Percentiles rank a stretch among this genome's conserved stretches.
phyloP scores from a whole-genome alignment of 2,797 vertebrate genomes.

The Eurystomus glaucurus region DNA sequence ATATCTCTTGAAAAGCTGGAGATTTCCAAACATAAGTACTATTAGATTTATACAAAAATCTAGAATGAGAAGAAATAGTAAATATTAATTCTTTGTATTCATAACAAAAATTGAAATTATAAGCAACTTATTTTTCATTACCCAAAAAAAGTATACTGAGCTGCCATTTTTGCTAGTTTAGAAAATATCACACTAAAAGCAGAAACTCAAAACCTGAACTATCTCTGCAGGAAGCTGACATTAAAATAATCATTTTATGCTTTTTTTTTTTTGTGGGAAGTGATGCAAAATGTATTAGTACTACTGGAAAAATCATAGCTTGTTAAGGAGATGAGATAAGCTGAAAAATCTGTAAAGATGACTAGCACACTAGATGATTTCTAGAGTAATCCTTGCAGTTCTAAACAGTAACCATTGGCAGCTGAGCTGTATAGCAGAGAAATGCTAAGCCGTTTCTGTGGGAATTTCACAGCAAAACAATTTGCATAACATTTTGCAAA shows the following conservation, averaged over 20 bases:
- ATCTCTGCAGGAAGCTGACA: background rate
- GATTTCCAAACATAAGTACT: background rate
- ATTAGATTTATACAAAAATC: background rate
- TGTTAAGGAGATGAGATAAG: background rate
- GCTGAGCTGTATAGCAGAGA: background rate
- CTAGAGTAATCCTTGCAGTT: background rate
- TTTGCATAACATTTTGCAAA: background rate
- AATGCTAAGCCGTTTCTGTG: background rate
- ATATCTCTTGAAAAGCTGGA: background rate
- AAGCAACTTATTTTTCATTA: background rate
- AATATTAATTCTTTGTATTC: background rate
- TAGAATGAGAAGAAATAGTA: background rate
- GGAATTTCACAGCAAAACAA: background rate
- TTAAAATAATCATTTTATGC: background rate
- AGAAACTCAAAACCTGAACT: background rate
- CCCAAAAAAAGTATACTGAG: background rate
- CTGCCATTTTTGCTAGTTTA: background rate
- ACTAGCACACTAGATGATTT: background rate
- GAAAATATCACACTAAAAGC: background rate
- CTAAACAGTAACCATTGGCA: background rate
- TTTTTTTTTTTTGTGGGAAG: fast-evolving
- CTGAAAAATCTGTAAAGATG: background rate
- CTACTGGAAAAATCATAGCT: background rate
- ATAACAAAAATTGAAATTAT: background rate
- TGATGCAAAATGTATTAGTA: background rate